A percentile compares a stretch with the other conserved stretches of the same genome.
Conservation (phyloP, 2,888 invertebrate genomes). For the Argynnis bischoffii region DNA sequence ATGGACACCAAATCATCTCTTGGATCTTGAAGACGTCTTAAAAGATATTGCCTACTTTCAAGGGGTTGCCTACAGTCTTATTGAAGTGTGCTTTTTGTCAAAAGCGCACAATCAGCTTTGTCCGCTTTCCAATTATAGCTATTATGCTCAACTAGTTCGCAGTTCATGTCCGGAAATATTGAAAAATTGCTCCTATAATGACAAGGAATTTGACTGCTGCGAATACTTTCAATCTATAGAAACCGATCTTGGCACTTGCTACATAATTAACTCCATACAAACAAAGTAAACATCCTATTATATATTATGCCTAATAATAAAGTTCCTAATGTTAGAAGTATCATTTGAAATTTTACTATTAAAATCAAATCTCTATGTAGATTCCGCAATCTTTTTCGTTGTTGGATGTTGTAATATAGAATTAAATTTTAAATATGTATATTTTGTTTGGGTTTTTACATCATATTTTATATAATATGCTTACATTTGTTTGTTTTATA, state of each 20-base stretch:
- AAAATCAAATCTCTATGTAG: too few relatives aligned
- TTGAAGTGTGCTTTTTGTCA: constrained; percentile 82
- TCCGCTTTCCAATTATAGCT: constrained; percentile 81
- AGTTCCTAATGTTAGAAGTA: background rate
- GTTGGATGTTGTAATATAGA: too few relatives aligned
- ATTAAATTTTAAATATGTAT: too few relatives aligned
- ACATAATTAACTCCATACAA: constrained; percentile 83
- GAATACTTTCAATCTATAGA: constrained; percentile 81
- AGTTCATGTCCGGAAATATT: constrained; percentile 77
- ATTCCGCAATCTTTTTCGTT: too few relatives aligned
- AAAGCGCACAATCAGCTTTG: constrained; percentile 78
- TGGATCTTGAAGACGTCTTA: constrained; percentile 86
- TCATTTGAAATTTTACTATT: too few relatives aligned
- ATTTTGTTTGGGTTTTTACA: too few relatives aligned
- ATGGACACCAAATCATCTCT: constrained; percentile 85
- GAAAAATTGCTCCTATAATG: constrained; percentile 78
- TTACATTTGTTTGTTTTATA: too few relatives aligned
- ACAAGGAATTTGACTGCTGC: constrained; percentile 82
- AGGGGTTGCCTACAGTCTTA: constrained; percentile 85
- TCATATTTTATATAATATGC: too few relatives aligned
- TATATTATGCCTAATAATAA: background rate
- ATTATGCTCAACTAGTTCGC: constrained; percentile 81
- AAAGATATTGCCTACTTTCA: constrained; percentile 87
- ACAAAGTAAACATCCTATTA: constrained; percentile 59
- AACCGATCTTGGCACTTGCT: constrained; percentile 84